These are phyloP conservation scores for Atta texana DNA, from an alignment of 1,140 invertebrate species.

Conservation along the genomic window DNA sequence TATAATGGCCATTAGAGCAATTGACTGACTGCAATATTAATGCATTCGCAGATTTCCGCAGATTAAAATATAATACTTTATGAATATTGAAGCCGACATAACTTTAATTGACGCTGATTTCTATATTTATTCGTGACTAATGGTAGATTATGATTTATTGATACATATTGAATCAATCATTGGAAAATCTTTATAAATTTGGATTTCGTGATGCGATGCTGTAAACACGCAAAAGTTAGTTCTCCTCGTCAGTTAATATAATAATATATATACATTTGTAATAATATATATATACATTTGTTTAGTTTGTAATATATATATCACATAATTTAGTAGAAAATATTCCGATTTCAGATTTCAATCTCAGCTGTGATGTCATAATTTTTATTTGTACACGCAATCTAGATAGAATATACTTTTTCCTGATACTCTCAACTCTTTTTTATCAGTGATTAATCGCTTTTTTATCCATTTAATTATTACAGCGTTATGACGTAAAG, in stretches of 20 bases:
- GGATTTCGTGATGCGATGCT: neutral
- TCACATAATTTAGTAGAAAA: neutral
- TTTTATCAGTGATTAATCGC: neutral
- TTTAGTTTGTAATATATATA: constrained; percentile 10
- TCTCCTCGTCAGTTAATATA: neutral
- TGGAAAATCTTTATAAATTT: neutral
- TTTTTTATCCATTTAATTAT: constrained; percentile 13
- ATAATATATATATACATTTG: neutral
- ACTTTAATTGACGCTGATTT: neutral
- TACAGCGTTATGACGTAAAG: constrained; percentile 12
- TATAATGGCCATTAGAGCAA: neutral
- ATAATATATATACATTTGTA: neutral
- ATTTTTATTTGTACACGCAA: neutral
- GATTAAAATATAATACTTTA: neutral
- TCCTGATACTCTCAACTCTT: neutral
- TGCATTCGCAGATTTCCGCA: neutral
- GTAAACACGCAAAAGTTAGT: neutral
- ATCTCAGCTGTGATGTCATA: neutral
- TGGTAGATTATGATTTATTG: neutral
- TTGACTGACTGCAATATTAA: neutral
- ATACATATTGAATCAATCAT: constrained; percentile 1
- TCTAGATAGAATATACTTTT: neutral
- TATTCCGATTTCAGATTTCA: neutral
- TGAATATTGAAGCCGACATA: neutral
- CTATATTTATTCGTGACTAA: neutral